Base-by-base conservation (phyloP, 2,113 vertebrate species). In the Salvelinus alpinus region DNA sequence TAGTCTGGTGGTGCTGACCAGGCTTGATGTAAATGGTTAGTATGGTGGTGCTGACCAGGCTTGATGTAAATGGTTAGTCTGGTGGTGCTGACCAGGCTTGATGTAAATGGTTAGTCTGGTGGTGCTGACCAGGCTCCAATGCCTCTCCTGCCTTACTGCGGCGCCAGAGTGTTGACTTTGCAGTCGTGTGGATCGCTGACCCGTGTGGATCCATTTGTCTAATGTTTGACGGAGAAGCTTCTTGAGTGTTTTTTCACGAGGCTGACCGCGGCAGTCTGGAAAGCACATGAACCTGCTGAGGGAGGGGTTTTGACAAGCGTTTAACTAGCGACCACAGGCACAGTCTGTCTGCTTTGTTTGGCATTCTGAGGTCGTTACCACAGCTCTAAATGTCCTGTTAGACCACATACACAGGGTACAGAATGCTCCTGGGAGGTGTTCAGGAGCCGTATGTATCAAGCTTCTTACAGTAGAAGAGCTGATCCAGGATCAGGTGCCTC, bases 201-300 rank as follows among this genome's bases (percentile, higher is more conserved):
- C 67, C 9, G 1, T n/a, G 51, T 62, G 66, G 29, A 54, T 31
- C 65, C 24, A 8, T 31, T 65, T 44, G 54, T 76, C 64, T 57
- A 38, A 57, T 69, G 25, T 31, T 70, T 76, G 66, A 70, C 68
- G 7, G 31, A 44, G 51, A 70, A 70, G 74, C n/a, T 70, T 70
- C 74, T 70, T 70, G 66, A 70, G 67, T 60, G 29, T 62, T 54
- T 47, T 34, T 62, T 9, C 13, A n/a, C 13, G n/a, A 34, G 25
- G 29, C 48, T 47, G 64, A 16, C 2, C 1, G 14, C 66, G 54
- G 29, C 20, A 38, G 38, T 18, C 24, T 38, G 29, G 66, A 44
- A 68, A 5, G 12, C 12, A 16, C 64, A 24, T 66, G 64, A 66
- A 44, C 66, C 2, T 29, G 66, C 66, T 34, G 66, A 68, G 66